These are phyloP conservation scores for Neosilurus mollespiculum DNA, from an alignment of 2,797 vertebrate genomes.

Conservation along the genomic window DNA sequence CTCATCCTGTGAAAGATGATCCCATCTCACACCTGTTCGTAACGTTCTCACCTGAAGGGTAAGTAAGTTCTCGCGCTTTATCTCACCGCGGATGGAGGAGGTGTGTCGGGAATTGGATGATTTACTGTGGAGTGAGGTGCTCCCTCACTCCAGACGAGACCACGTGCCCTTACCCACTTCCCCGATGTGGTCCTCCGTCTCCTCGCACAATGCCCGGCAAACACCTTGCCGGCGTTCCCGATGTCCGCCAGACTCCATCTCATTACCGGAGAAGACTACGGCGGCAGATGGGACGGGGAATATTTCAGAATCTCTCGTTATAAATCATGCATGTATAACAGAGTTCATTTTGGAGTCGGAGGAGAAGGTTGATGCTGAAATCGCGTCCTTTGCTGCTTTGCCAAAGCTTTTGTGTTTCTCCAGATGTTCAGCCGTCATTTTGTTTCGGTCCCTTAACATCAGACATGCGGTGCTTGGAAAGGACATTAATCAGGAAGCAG, in stretches of 20 bases:
- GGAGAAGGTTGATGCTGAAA: background rate
- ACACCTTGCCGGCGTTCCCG: background rate
- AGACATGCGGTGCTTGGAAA: background rate
- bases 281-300: background rate
- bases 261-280: background rate
- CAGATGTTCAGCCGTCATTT: slow-evolving; percentile 37
- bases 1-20: slow-evolving; percentile 29
- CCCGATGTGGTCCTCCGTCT: slow-evolving; percentile 27
- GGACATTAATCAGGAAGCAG: background rate
- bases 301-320: background rate
- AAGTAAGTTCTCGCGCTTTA: slow-evolving; percentile 36
- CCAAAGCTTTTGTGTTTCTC: slow-evolving; percentile 30
- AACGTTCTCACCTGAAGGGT: slow-evolving; percentile 39
- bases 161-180: slow-evolving; percentile 40
- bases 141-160: slow-evolving; percentile 43
- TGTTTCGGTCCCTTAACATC: background rate
- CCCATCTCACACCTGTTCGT: slow-evolving; percentile 27
- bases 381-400: slow-evolving; percentile 3
- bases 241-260: background rate
- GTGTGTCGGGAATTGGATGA: slow-evolving; percentile 21
- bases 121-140: slow-evolving; percentile 23
- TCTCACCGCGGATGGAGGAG: slow-evolving; percentile 14
- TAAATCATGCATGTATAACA: slow-evolving; percentile 10
- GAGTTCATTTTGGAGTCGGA: background rate
- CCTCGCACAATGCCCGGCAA: background rate